Evolutionary conservation across 2,113 vertebrate species (phyloP).

Genomic region (Pteruthius melanotis): DNA sequence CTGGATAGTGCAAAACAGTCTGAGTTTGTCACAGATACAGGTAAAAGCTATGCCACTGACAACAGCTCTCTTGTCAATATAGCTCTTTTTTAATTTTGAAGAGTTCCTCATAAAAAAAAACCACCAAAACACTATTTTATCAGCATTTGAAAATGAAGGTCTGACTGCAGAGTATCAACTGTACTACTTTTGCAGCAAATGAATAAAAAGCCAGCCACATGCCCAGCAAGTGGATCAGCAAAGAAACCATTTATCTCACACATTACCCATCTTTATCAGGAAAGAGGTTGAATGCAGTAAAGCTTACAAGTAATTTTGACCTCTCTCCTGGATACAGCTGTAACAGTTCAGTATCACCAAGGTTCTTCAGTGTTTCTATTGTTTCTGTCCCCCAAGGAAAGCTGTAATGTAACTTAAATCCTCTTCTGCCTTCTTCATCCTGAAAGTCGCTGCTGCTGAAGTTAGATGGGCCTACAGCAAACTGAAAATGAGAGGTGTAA

Average conservation of each 20-base stretch:
- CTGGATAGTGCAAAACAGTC: not conserved
- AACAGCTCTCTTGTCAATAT: not conserved
- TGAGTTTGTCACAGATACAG: not conserved
- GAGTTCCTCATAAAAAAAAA: not conserved
- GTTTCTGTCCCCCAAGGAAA: slow-evolving; percentile 92
- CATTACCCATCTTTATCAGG: not conserved
- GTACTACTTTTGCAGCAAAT: not conserved
- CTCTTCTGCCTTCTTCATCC: slow-evolving; percentile 72
- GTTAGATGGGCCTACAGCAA: slow-evolving; percentile 85
- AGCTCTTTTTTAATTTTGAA: not conserved
- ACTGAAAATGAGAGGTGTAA: slow-evolving; percentile 71
- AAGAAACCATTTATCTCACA: not conserved
- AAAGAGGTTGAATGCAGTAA: not conserved
- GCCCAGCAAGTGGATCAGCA: not conserved
- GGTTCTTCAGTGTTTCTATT: slow-evolving; percentile 84
- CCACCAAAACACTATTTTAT: not conserved
- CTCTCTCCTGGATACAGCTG: slow-evolving; percentile 69
- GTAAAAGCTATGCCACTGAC: not conserved
- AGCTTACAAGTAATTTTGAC: slow-evolving; percentile 78
- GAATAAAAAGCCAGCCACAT: not conserved
- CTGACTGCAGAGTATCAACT: not conserved
- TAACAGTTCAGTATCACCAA: slow-evolving; percentile 81
- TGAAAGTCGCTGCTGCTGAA: slow-evolving; percentile 83
- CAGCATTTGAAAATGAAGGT: not conserved
- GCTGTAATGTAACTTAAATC: slow-evolving; percentile 78